These are phyloP conservation scores for Catotricha subobsoleta DNA, from an alignment of 2,888 invertebrate genomes.

Conservation along the genomic window DNA sequence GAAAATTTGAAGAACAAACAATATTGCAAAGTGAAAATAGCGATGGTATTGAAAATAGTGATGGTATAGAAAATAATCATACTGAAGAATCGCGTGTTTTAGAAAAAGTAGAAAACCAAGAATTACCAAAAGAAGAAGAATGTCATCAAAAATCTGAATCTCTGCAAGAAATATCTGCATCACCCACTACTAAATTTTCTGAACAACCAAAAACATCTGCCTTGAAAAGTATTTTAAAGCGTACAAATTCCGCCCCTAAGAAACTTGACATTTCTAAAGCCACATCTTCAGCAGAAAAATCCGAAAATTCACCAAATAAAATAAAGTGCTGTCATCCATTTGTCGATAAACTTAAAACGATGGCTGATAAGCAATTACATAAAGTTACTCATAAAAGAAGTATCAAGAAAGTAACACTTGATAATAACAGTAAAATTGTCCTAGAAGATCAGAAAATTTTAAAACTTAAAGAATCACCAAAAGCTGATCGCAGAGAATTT, in stretches of 20 bases:
- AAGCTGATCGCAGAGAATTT: conserved; percentile 34
- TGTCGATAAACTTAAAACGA: conserved; percentile 43
- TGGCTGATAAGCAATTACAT: conserved; percentile 42
- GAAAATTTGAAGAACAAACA: no score
- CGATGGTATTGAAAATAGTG: background rate
- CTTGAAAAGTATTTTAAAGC: conserved; percentile 37
- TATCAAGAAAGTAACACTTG: conserved; percentile 24
- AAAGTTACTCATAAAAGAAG: conserved; percentile 31
- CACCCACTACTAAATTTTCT: conserved; percentile 14
- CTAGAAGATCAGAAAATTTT: conserved; percentile 35
- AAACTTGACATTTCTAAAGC: conserved; percentile 3
- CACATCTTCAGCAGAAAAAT: conserved; percentile 9
- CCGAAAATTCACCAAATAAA: conserved; percentile 33
- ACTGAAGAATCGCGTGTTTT: background rate
- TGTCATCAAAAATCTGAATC: no score
- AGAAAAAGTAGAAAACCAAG: background rate
- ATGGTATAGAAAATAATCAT: background rate
- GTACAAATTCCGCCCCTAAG: conserved; percentile 28
- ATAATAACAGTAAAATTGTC: conserved; percentile 32
- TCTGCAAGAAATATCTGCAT: conserved; percentile 19
- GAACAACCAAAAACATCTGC: conserved; percentile 1
- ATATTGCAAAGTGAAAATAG: background rate
- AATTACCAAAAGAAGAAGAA: no score
- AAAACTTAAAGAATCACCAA: conserved; percentile 40
- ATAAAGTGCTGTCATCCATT: conserved; percentile 38